Base-by-base conservation (phyloP, 2,113 vertebrate species). In the Haplochromis vanheusdeni region DNA sequence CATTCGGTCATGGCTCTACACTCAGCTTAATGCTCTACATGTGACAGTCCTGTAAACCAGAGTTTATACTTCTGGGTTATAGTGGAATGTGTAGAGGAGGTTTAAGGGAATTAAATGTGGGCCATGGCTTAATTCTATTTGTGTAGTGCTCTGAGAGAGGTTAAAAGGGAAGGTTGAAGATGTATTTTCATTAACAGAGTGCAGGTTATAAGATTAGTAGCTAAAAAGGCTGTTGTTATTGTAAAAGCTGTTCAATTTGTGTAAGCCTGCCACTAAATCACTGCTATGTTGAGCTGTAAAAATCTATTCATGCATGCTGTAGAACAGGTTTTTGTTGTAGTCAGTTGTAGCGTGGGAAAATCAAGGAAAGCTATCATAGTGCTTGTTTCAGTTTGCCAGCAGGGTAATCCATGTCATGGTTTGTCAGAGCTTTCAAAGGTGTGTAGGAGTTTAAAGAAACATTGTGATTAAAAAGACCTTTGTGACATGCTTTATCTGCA, bases 81-180 rank as follows among this genome's bases (percentile, higher is more conserved):
- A 60, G 52, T 40, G 17, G 65, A 49, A 80, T 13, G 16, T 52
- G 23, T 70, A 16, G 47, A 65, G 75, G 28, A 47, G 82, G 35
- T 91, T 90, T 85, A 91, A 80, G 54, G 28, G 40, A 80, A 52
- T 87, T 77, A 85, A 42, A 26, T 8, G 3, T 21, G 58, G 80
- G 79, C 85, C 68, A 85, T 11, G 79, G 86, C 88, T 94, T 93
- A 89, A 86, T 31, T 92, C 92, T 96, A 95, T 96, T 95, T 92
- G 28, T 80, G 86, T 70, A 65, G 12, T 16, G 12, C 60, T 40
- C 40, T 23, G 26, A 52, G 19, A 26, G 51, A 45, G 75, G 52
- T 80, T 56, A 75, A 77, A 80, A 54, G 40, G 28, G 51, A 65
- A 45, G 65, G 77, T 26, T 62, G 42, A 28, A 17, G 51, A 62